Percentiles rank a stretch among this genome's conserved stretches.
Conservation (phyloP, 2,113 vertebrate species). For the Hipposideros armiger region DNA sequence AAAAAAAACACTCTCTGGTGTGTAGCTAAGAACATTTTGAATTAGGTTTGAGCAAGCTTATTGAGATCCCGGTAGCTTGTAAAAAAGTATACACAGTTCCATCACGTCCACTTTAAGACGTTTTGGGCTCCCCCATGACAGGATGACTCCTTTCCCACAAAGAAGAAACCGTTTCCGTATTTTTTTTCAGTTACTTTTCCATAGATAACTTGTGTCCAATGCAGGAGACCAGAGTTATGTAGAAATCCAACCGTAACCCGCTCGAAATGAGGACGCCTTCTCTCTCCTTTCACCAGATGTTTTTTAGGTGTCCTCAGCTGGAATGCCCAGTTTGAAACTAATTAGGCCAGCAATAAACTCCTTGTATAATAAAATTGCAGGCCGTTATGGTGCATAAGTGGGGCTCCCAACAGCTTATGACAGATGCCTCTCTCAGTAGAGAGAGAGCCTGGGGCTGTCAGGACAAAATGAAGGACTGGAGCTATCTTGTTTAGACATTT, state of each 20-base stretch:
- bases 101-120: conserved; percentile 57
- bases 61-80: background rate
- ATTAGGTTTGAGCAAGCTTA: background rate
- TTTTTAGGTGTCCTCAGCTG: conserved; percentile 85
- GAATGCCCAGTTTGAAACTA: conserved; percentile 83
- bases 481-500: background rate
- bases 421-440: conserved; percentile 41
- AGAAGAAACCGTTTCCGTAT: conserved; percentile 81
- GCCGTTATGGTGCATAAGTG: conserved; percentile 80
- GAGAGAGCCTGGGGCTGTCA: background rate
- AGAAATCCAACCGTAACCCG: conserved; percentile 79
- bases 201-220: conserved; percentile 83
- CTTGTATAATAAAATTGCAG: conserved; percentile 85
- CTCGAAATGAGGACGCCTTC: conserved; percentile 69
- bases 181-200: conserved; percentile 86
- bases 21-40: background rate
- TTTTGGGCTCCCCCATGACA: conserved; percentile 27
- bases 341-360: conserved; percentile 87
- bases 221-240: conserved; percentile 77
- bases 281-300: conserved; percentile 78
- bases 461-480: background rate
- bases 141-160: conserved; percentile 64
- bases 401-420: conserved; percentile 64
- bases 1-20: background rate
- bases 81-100: background rate